These are phyloP conservation scores for Pangasianodon gigas DNA, from an alignment of 2,113 vertebrate species.

Conservation along the genomic window DNA sequence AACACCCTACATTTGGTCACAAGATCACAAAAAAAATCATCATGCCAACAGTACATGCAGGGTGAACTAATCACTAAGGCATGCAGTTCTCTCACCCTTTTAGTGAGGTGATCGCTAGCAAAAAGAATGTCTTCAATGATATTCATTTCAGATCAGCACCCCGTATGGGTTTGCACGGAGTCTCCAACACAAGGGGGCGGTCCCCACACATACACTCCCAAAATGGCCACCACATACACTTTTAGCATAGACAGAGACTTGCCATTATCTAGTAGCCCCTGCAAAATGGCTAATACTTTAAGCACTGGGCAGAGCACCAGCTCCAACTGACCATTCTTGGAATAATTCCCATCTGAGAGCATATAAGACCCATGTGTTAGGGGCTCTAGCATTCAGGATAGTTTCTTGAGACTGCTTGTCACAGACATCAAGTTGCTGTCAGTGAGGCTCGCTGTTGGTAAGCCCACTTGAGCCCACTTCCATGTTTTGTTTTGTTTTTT, in stretches of 20 bases:
- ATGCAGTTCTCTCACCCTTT: neutral
- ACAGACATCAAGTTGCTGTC: neutral
- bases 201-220: neutral
- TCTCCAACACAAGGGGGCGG: neutral
- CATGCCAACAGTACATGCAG: neutral
- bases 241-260: neutral
- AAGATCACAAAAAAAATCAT: neutral
- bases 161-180: neutral
- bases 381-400: neutral
- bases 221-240: neutral
- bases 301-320: neutral
- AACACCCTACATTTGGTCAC: neutral
- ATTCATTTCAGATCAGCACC: neutral
- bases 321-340: neutral
- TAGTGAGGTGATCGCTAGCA: neutral
- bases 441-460: neutral
- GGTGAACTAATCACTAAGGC: neutral
- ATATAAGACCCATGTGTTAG: neutral
- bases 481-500: neutral
- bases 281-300: neutral
- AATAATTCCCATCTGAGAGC: neutral
- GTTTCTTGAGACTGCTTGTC: neutral
- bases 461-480: neutral
- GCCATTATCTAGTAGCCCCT: neutral
- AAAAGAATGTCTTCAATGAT: neutral